A percentile compares a stretch with the other conserved stretches of the same genome.
phyloP scores from a whole-genome alignment of 2,113 vertebrate genomes.

The Heterocephalus glaber region DNA sequence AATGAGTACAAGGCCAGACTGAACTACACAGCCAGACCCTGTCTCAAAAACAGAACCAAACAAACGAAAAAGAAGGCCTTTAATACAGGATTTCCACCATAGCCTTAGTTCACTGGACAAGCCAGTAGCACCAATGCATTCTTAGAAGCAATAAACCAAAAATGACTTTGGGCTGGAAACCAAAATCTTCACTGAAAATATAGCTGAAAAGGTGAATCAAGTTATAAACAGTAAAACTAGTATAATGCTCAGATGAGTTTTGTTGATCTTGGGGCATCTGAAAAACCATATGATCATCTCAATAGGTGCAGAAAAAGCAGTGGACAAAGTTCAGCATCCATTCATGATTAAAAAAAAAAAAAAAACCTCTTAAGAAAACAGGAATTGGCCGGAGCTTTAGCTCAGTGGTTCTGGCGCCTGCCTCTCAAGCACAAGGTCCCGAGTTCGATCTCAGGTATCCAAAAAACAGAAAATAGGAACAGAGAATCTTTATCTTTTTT shows the following conservation, averaged over 20 bases:
- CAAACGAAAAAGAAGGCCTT: neutral
- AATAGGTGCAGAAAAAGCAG: neutral
- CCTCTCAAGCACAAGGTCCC: too few species aligned
- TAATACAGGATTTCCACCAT: neutral
- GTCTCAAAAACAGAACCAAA: neutral
- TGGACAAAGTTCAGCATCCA: neutral
- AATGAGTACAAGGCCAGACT: neutral
- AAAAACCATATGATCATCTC: neutral
- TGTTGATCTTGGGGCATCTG: neutral
- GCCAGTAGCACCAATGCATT: neutral
- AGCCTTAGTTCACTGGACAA: neutral
- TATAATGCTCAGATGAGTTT: neutral
- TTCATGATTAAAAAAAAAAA: neutral
- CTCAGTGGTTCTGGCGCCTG: too few species aligned
- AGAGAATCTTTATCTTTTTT: neutral
- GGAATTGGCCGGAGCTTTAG: too few species aligned
- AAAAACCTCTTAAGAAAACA: too few species aligned
- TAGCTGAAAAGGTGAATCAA: neutral
- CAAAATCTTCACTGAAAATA: neutral
- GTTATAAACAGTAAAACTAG: neutral
- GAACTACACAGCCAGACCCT: neutral
- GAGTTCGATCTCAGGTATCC: too few species aligned
- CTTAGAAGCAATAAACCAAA: neutral
- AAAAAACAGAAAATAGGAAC: neutral
- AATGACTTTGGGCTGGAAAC: neutral